A percentile compares a stretch with the other conserved stretches of the same genome.
These are phyloP conservation scores for Bursaphelenchus okinawaensis DNA, from an alignment of 2,888 invertebrate genomes.

Conservation along the genomic window DNA sequence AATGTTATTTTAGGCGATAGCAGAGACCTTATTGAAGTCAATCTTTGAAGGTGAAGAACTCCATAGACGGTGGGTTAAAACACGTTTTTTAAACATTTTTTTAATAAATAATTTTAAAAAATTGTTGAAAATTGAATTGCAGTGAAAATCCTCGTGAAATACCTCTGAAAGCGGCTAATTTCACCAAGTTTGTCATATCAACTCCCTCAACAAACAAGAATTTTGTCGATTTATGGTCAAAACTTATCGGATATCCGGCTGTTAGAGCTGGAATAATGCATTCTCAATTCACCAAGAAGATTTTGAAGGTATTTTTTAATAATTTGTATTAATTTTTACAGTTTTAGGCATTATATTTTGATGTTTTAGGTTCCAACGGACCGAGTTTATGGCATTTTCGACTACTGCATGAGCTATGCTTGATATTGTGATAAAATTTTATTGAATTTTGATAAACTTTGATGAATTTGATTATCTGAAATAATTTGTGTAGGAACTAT, in stretches of 20 bases:
- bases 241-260: neutral
- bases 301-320: neutral
- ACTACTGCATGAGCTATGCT: neutral
- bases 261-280: neutral
- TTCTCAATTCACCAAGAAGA: neutral
- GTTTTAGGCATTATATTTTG: neutral
- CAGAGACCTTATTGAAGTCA: neutral
- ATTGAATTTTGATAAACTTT: too few species aligned
- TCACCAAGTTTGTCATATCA: neutral
- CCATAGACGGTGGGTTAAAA: too few species aligned
- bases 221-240: neutral
- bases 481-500: too few species aligned
- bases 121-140: too few species aligned
- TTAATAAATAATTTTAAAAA: too few species aligned
- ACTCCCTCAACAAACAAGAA: neutral
- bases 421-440: neutral
- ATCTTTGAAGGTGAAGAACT: neutral
- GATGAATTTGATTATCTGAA: too few species aligned
- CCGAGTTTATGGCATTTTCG: neutral
- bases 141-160: too few species aligned
- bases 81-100: too few species aligned
- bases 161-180: neutral
- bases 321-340: too few species aligned
- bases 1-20: neutral
- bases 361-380: neutral